Conservation (phyloP, 1,140 invertebrate species). For the Portunus trituberculatus region DNA sequence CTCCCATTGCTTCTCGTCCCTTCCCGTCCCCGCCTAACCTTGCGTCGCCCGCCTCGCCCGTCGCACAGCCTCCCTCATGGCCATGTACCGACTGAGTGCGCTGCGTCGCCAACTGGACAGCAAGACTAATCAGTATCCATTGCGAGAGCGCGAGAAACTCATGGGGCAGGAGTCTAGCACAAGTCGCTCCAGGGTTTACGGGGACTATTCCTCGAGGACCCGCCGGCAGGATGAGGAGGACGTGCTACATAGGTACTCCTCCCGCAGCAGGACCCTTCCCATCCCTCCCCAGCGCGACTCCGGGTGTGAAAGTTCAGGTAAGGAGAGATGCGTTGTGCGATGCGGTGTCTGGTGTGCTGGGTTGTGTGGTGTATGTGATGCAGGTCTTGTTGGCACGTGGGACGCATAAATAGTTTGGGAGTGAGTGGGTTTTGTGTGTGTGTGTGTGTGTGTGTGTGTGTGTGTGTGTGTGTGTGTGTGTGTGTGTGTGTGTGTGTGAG, state of each 20-base stretch:
- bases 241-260: background rate
- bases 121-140: slow-evolving; percentile 51
- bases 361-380: too few species aligned
- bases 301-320: slow-evolving; percentile 62
- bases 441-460: background rate
- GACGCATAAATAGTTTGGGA: background rate
- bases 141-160: slow-evolving; percentile 55
- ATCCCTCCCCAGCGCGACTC: slow-evolving; percentile 18
- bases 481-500: slow-evolving; percentile 6
- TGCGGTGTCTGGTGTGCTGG: background rate
- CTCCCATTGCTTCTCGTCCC: background rate
- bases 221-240: slow-evolving; percentile 22
- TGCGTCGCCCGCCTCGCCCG: background rate
- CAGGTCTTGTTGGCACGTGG: too few species aligned
- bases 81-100: slow-evolving; percentile 52
- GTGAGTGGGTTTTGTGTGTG: background rate
- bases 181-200: background rate
- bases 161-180: slow-evolving; percentile 61
- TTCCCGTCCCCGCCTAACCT: background rate
- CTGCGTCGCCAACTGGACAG: slow-evolving; percentile 61
- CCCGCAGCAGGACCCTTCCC: background rate
- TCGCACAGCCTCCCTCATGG: background rate
- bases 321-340: background rate
- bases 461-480: background rate
- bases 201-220: background rate